A percentile compares a stretch with the other conserved stretches of the same genome.
phyloP scores from a whole-genome alignment of 35 echinoderm and acorn worm species.

The Patiria miniata region DNA sequence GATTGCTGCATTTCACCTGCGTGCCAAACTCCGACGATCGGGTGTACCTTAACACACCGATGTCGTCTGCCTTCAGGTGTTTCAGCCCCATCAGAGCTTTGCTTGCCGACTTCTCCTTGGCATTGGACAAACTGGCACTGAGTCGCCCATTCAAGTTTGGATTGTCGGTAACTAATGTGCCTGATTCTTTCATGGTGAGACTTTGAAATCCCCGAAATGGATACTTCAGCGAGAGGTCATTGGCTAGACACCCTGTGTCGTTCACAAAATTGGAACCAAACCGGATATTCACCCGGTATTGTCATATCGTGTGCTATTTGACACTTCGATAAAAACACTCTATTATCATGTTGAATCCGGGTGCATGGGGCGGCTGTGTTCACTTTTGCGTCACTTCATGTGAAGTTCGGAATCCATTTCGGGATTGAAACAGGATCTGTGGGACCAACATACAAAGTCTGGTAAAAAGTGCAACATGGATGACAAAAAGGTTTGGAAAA shows the following conservation, averaged over 20 bases:
- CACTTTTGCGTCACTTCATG: too few relatives aligned
- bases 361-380: neutral
- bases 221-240: neutral
- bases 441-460: too few relatives aligned
- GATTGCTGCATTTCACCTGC: conserved; percentile 54
- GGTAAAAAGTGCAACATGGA: too few relatives aligned
- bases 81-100: conserved; percentile 53
- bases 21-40: conserved; percentile 60
- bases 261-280: neutral
- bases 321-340: neutral
- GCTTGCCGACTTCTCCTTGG: conserved; percentile 6
- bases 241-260: neutral
- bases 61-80: conserved; percentile 51
- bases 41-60: conserved; percentile 41
- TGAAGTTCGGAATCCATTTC: too few relatives aligned
- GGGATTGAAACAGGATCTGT: too few relatives aligned
- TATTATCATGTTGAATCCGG: neutral
- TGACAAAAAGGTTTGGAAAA: too few relatives aligned
- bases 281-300: neutral
- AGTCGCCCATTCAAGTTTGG: neutral
- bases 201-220: neutral
- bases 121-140: neutral
- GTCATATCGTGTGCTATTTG: neutral
- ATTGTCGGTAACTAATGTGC: conserved; percentile 9
- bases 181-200: neutral